Base-by-base conservation (phyloP, 2,797 vertebrate species). In the Momotus momota region DNA sequence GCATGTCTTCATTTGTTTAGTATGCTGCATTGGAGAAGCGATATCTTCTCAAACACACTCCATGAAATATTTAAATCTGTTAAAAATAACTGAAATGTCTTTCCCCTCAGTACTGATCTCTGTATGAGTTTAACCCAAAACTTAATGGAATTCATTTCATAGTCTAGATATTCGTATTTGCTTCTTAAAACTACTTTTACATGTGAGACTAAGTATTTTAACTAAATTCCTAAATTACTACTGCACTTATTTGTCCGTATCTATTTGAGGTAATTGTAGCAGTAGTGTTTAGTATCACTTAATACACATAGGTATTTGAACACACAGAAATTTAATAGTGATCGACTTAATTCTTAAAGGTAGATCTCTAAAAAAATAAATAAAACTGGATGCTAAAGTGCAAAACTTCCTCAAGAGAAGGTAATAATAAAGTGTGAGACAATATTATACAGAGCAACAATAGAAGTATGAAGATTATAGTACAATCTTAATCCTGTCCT, bases 51-150 rank as follows among this genome's bases (percentile, higher is more conserved):
- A 96, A 79, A 85, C 22, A 77, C 7, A 64, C 18, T 81, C 54
- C 52, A 31, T 78, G 46, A 95, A 91, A 45, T 40, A 83, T 13
- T 75, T 2, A 57, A 19, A 46, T 55, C 14, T 79, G 14, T 82
- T 61, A 35, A 87, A 94, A 94, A 79, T 49, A 67, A 60, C 31
- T 8, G 40, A 55, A 93, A 60, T 82, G 5, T 35, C n/a, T 70
- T 9, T 49, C 9, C 33, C 45, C 48, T 58, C 25, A 58, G 20
- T 62, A 81, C 2, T 41, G 22, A 38, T 19, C 26, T 71, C 57
- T 69, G 38, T 14, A 62, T 54, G 17, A 86, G 6, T 82, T 71
- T 82, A 69, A 70, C 14, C 16, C 33, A 83, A 45, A 62, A 61
- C 4, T 69, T 48, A 41, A 0, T 9, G 31, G 79, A 35, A 35